Evolutionary conservation across 2,888 invertebrate genomes (phyloP).

Genomic region (Hermaeophaga mercurialis): DNA sequence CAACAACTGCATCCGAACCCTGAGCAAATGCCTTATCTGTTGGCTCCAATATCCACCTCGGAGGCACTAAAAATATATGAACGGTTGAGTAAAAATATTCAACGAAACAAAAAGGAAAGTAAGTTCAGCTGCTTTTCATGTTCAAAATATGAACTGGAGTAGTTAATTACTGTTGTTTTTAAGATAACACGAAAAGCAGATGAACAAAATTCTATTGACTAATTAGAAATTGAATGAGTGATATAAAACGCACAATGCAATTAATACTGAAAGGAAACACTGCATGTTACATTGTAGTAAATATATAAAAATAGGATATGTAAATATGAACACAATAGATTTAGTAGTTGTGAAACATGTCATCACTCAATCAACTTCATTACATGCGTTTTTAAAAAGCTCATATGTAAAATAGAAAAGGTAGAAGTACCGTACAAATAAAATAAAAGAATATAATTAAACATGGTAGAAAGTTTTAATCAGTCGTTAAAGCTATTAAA

Average conservation of each 20-base stretch:
- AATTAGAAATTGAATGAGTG: slow-evolving; percentile 2
- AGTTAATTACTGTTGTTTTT: neutral
- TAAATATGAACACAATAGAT: no score
- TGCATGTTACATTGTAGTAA: no score
- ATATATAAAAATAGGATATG: no score
- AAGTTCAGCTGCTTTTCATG: slow-evolving; percentile 11
- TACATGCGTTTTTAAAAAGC: slow-evolving; percentile 10
- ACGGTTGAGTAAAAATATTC: neutral
- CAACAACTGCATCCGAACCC: slow-evolving; percentile 91
- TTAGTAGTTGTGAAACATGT: no score
- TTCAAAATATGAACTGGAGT: neutral
- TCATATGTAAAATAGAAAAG: neutral
- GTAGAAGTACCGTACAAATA: neutral
- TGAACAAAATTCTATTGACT: neutral
- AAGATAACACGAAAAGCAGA: neutral
- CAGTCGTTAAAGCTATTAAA: no score
- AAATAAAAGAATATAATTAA: no score
- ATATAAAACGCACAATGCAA: neutral
- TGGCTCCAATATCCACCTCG: slow-evolving; percentile 94
- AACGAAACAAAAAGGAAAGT: neutral
- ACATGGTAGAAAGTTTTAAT: no score
- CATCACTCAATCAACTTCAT: slow-evolving; percentile 13
- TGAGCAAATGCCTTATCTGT: slow-evolving; percentile 95
- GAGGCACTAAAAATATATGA: slow-evolving; percentile 78
- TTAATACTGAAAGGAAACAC: neutral